Base-by-base conservation (phyloP, 2,888 invertebrate species). In the Argyresthia albistria region DNA sequence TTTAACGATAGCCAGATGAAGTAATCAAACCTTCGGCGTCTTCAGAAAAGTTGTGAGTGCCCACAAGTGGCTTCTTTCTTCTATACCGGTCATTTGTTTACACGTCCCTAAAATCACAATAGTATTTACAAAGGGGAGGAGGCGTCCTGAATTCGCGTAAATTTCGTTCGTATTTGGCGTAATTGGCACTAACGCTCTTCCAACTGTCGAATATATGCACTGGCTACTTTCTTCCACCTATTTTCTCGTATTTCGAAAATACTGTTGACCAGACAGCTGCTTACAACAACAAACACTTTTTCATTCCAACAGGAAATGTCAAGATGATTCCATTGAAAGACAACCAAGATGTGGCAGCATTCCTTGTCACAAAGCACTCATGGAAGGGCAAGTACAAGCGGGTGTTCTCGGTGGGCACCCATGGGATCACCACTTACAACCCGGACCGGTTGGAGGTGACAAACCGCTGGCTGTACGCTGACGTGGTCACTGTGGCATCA, bases 321-420 rank as follows among this genome's bases (percentile, higher is more conserved):
- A 92, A 90, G 80, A 93, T 93, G 93, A 92, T 91, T 89, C 93
- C 93, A 62, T 87, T 95, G 74, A 94, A 95, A 88, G 97, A 97
- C 83, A 98, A 98, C 89, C 92, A 94, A 71, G 99, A 99, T 92
- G 91, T 98, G 75, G 95, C 97, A 61, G 98, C 98, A 74, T 99
- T 97, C 88, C 92, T 97, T 71, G 97, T 98, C 71, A 97, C 96
- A 39, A 99, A 99, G 87, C 97, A 98, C 80, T 97, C 95, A 35
- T 99, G 99, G 99, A 98, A 97, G 81, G 99, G 99, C 76, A 98
- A 96, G 94, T 99, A 99, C 86, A 98, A 97, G 80, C 90, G 99
- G 64, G 96, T 99, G 67, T 96, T 99, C 76, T 97, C 99, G 8
- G 93, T 99, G 69, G 99, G 99, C 53, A 95, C 97, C 43, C 91